A percentile compares a stretch with the other conserved stretches of the same genome.
These are phyloP conservation scores for Halichondria panicea DNA, from an alignment of 37 sponge, comb jelly and placozoan genomes.

Conservation along the genomic window DNA sequence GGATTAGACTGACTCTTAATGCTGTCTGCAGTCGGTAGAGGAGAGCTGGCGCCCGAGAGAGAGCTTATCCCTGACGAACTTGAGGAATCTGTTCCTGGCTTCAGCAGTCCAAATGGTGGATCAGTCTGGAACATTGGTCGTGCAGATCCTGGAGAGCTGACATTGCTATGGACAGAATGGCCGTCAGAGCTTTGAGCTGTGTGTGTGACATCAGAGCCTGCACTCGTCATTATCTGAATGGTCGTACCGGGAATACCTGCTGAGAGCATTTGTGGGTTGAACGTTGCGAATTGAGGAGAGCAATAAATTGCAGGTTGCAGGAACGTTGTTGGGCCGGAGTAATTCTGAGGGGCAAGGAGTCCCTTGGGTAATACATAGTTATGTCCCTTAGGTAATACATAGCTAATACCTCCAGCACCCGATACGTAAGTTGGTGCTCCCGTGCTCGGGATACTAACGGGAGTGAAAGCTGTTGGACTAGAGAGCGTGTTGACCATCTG, in stretches of 20 bases:
- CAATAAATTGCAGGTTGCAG: background rate
- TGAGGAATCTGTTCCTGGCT: constrained; percentile 37
- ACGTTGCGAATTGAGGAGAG: background rate
- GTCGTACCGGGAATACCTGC: background rate
- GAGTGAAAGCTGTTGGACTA: background rate
- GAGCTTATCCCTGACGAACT: constrained; percentile 58
- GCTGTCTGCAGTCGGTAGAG: constrained; percentile 16
- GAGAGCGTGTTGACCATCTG: background rate
- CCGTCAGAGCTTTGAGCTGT: constrained; percentile 10
- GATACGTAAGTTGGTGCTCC: background rate
- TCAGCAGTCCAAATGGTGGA: background rate
- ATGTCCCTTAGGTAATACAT: too few relatives aligned
- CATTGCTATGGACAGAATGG: background rate
- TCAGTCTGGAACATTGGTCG: constrained; percentile 21
- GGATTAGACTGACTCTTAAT: constrained; percentile 37
- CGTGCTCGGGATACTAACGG: background rate
- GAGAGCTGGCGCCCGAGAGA: constrained; percentile 37
- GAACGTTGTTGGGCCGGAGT: background rate
- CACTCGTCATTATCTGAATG: background rate
- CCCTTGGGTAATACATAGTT: too few relatives aligned
- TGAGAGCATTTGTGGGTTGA: constrained; percentile 1
- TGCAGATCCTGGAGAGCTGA: constrained; percentile 4
- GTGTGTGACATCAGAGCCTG: background rate
- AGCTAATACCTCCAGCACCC: too few relatives aligned
- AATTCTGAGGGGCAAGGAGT: too few relatives aligned